Percentiles rank a stretch among this genome's conserved stretches.
Evolutionary conservation across 2,888 invertebrate species (phyloP).

Genomic region (Drosophila rellima): DNA sequence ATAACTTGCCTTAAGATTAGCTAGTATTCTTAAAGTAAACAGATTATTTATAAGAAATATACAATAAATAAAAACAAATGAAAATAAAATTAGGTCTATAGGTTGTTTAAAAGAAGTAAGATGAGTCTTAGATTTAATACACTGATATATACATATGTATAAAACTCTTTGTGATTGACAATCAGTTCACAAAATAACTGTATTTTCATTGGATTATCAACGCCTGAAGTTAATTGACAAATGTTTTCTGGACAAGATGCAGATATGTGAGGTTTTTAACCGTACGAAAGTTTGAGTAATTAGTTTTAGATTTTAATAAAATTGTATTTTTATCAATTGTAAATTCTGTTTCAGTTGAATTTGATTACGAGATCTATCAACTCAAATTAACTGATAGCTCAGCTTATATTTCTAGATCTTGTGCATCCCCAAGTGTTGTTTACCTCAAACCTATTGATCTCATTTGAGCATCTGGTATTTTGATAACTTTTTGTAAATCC

Average conservation of each 20-base stretch:
- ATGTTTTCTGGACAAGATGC: neutral
- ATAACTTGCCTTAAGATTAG: neutral
- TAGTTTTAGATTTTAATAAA: neutral
- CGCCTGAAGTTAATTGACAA: neutral
- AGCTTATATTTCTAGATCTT: neutral
- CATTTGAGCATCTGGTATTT: neutral
- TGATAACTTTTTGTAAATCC: slow-evolving; percentile 35
- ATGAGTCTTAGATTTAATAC: too few relatives aligned
- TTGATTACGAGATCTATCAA: neutral
- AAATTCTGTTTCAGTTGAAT: neutral
- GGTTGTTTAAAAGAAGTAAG: neutral
- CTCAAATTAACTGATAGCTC: neutral
- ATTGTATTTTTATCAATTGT: too few relatives aligned
- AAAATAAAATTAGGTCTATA: neutral
- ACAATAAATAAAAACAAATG: neutral
- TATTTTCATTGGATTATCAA: neutral
- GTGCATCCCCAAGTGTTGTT: slow-evolving; percentile 15
- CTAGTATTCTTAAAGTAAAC: neutral
- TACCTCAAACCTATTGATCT: slow-evolving; percentile 12
- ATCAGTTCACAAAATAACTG: neutral
- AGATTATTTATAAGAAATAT: neutral
- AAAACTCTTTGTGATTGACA: neutral
- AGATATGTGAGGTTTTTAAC: neutral
- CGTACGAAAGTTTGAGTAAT: too few relatives aligned
- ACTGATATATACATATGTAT: neutral